These are phyloP conservation scores for Plebejus argus DNA, from an alignment of 2,888 invertebrate species.

Conservation along the genomic window DNA sequence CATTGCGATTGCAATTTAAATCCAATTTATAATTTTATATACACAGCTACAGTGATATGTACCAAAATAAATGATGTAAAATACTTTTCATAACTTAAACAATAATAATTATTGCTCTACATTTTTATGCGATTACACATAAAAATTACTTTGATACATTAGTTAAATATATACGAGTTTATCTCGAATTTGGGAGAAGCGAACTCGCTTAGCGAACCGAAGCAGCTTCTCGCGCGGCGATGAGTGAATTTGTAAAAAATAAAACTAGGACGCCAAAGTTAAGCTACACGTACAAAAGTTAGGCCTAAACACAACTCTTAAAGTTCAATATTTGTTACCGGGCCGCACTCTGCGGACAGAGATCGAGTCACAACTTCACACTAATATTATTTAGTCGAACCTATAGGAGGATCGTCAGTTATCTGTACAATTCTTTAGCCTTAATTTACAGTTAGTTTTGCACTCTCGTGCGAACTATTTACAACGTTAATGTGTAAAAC, in stretches of 20 bases:
- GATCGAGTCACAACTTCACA: constrained; percentile 24
- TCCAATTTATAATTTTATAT: not conserved
- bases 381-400: constrained; percentile 29
- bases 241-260: not conserved
- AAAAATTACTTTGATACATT: not conserved
- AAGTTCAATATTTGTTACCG: constrained; percentile 27
- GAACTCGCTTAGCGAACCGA: not conserved
- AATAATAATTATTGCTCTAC: not conserved
- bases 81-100: not conserved
- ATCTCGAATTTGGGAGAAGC: not conserved
- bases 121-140: not conserved
- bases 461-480: constrained; percentile 23
- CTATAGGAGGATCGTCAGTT: not conserved
- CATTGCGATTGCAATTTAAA: not conserved
- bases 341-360: constrained; percentile 1
- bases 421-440: constrained; percentile 15
- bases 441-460: constrained; percentile 26
- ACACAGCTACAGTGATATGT: not conserved
- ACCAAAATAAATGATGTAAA: not conserved
- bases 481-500: constrained; percentile 18
- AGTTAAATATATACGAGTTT: not conserved
- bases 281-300: constrained; percentile 23
- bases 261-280: constrained; percentile 15
- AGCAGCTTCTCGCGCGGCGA: not conserved
- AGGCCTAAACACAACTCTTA: constrained; percentile 29